Evolutionary conservation across 2,888 invertebrate species (phyloP).

Genomic region (Axea sp.): DNA sequence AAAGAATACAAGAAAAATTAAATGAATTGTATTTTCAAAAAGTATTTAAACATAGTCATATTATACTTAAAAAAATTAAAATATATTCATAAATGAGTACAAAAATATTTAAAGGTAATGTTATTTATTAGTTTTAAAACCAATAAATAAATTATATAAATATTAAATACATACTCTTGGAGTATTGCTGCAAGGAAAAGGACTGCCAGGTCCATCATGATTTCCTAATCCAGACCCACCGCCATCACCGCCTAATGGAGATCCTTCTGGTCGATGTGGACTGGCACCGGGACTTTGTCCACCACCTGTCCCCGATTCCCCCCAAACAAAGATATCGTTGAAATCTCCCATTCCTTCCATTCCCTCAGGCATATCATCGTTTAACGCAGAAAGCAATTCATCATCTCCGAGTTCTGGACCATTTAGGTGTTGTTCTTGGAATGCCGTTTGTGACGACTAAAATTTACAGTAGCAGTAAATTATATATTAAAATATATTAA

Average conservation of each 20-base stretch:
- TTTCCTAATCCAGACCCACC: slow-evolving; percentile 78
- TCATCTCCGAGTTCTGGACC: slow-evolving; percentile 85
- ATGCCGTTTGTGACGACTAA: slow-evolving; percentile 86
- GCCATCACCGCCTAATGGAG: slow-evolving; percentile 76
- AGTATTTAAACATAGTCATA: no score
- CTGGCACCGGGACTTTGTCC: slow-evolving; percentile 83
- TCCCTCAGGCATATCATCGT: slow-evolving; percentile 84
- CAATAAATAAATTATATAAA: no score
- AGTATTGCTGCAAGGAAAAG: slow-evolving; percentile 81
- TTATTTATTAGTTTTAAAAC: no score
- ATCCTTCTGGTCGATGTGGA: slow-evolving; percentile 80
- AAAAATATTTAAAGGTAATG: no score
- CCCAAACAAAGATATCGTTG: slow-evolving; percentile 89
- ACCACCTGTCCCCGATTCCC: slow-evolving; percentile 81
- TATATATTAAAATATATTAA: no score
- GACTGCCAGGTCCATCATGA: slow-evolving; percentile 80
- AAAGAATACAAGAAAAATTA: no score
- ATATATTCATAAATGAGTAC: no score
- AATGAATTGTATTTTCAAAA: no score
- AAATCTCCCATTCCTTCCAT: slow-evolving; percentile 87
- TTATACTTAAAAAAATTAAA: no score
- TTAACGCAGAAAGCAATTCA: slow-evolving; percentile 84
- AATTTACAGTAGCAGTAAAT: slow-evolving; percentile 54
- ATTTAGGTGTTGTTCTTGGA: slow-evolving; percentile 85
- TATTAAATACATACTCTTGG: slow-evolving; percentile 78